Base-by-base conservation (phyloP, 2,113 vertebrate species). In the Colaptes auratus region DNA sequence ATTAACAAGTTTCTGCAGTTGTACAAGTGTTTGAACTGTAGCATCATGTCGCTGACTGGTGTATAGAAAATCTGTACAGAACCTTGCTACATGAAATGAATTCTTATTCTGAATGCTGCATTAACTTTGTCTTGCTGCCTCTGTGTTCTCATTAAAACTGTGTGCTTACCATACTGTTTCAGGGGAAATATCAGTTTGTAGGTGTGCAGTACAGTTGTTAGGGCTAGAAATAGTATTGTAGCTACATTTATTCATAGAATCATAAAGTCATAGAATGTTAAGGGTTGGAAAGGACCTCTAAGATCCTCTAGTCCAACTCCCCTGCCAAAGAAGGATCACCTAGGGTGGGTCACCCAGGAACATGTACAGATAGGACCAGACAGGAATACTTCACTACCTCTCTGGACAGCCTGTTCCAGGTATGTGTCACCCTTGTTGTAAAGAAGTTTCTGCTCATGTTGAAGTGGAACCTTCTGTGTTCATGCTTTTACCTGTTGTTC, bases 31-130 rank as follows among this genome's bases (percentile, higher is more conserved):
- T 91, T 74, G 6, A 27, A 59, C 30, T 78, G 42, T 42, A 71
- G 4, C 12, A 33, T 85, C 72, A 25, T 52, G 21, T 35, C 33
- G 27, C 42, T 60, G 35, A 46, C 7, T 16, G 12, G 6, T 65
- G 5, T 17, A 52, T 7, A 72, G 31, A 67, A 86, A 50, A 83
- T 65, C 25, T 71, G 2, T 15, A 48, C 16, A 35, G 61, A 78
- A 72, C 4, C 5, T 89, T 20, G 0, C 0, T 61, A 64, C 5
- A 20, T 21, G 2, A 25, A 72, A 64, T n/a, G 35, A 55, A 69
- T 74, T 73, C 12, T 74, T 21, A 74, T 64, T 88, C 81, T 52
- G 15, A 74, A 61, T 15, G 60, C 4, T 60, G 9, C 21, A 46
- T 58, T 65, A 80, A 14, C 7, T 46, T 76, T 85, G 15, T 10